Conservation (phyloP, 1,140 invertebrate genomes). For the Drosophila subobscura region DNA sequence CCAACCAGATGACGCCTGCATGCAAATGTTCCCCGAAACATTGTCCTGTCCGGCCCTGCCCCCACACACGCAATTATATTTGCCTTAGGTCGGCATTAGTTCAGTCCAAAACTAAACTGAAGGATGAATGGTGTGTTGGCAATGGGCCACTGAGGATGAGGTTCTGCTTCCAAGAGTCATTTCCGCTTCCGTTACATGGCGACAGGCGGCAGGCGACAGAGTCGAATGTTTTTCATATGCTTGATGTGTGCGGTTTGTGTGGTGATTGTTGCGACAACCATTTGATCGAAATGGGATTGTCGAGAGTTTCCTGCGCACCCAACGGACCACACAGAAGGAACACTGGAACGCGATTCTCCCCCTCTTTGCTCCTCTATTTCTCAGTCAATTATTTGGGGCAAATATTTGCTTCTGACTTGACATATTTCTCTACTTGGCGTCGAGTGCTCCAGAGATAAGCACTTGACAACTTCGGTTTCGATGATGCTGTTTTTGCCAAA, state of each 20-base stretch:
- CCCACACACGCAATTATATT: conserved; percentile 75
- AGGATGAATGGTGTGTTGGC: conserved; percentile 24
- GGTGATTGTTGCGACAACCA: conserved; percentile 64
- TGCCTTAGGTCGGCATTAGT: conserved; percentile 81
- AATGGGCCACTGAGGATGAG: background rate
- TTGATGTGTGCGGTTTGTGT: conserved; percentile 72
- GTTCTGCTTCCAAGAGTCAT: conserved; percentile 73
- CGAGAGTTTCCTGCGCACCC: conserved; percentile 20
- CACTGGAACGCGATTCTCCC: conserved; percentile 28
- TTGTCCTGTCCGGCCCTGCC: conserved; percentile 9
- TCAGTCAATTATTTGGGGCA: conserved; percentile 53
- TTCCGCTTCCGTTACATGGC: conserved; percentile 57
- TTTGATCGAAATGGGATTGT: conserved; percentile 56
- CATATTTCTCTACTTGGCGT: conserved; percentile 44
- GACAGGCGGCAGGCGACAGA: conserved; percentile 54
- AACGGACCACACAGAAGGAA: conserved; percentile 26
- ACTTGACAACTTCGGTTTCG: conserved; percentile 31
- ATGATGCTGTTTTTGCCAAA: conserved; percentile 39
- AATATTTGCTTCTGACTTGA: conserved; percentile 53
- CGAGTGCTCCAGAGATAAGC: conserved; percentile 35
- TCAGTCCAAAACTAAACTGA: conserved; percentile 7
- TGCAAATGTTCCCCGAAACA: conserved; percentile 74
- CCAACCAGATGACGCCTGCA: conserved; percentile 74
- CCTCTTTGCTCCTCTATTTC: background rate
- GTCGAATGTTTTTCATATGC: conserved; percentile 55